These are phyloP conservation scores for Crypturellus tataupa DNA, from an alignment of 2,797 vertebrate species.

Conservation along the genomic window DNA sequence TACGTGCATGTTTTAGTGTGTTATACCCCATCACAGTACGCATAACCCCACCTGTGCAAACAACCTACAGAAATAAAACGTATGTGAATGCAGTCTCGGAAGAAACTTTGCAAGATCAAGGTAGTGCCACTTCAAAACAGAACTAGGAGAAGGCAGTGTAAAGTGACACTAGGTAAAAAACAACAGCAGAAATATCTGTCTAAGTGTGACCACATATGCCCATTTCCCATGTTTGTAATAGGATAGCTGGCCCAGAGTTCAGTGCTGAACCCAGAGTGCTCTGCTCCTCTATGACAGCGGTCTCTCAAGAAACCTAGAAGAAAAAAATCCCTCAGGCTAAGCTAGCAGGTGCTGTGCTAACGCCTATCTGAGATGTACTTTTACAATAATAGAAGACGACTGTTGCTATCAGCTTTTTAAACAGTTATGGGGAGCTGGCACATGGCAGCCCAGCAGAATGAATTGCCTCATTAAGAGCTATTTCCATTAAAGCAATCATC, in stretches of 20 bases:
- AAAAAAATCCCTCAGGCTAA: not conserved
- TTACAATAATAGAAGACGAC: not conserved
- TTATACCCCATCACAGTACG: not conserved
- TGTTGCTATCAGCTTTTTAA: constrained; percentile 39
- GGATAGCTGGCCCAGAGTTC: not conserved
- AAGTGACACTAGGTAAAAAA: not conserved
- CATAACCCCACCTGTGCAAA: not conserved
- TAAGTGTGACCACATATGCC: accelerated
- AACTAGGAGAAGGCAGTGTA: not conserved
- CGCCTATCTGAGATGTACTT: not conserved
- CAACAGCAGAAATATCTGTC: not conserved
- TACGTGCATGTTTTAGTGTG: not conserved
- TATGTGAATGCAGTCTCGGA: not conserved
- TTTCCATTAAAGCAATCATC: constrained; percentile 65
- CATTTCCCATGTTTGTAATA: not conserved
- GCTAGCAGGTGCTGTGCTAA: not conserved
- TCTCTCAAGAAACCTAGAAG: not conserved
- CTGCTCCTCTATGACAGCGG: not conserved
- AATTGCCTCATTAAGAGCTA: constrained; percentile 59
- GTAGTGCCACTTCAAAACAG: not conserved
- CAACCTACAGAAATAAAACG: not conserved
- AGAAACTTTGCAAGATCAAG: not conserved
- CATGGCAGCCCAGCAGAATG: constrained; percentile 24
- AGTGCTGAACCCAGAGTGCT: not conserved
- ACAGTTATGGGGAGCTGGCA: constrained; percentile 29